Conservation (phyloP, 2,113 vertebrate species). For the Sminthopsis crassicaudata region DNA sequence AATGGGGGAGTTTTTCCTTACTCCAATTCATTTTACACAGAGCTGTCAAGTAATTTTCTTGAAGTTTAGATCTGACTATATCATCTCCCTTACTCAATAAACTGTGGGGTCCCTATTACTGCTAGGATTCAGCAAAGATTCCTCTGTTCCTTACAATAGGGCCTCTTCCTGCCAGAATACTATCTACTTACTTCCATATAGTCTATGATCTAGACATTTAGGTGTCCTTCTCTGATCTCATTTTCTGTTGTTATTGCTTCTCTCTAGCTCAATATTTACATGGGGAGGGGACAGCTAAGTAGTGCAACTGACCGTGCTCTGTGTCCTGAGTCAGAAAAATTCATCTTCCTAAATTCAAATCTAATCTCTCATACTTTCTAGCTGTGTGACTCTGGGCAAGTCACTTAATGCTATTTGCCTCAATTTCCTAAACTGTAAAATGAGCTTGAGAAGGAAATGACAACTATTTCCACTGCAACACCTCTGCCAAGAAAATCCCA, state of each 20-base stretch:
- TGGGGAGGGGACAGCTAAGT: too few species aligned
- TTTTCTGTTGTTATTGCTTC: neutral
- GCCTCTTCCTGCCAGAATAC: neutral
- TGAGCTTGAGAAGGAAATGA: neutral
- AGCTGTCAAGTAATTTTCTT: neutral
- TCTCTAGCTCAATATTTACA: neutral
- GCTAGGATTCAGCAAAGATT: neutral
- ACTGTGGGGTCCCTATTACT: neutral
- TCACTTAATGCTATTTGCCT: neutral
- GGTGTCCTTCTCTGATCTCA: too few species aligned
- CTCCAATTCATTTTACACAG: neutral
- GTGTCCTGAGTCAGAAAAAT: too few species aligned
- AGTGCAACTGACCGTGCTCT: neutral
- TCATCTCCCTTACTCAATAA: neutral
- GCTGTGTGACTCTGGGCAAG: neutral
- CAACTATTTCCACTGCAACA: neutral
- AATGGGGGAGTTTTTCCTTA: neutral
- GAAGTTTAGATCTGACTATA: neutral
- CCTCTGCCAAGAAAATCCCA: neutral
- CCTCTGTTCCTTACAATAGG: neutral
- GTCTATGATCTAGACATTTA: neutral
- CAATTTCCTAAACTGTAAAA: neutral
- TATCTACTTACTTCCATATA: neutral
- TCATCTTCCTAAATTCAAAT: neutral
- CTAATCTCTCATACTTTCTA: neutral